phyloP scores from a whole-genome alignment of 2,113 vertebrate genomes.

The Pygoscelis antarcticus region DNA sequence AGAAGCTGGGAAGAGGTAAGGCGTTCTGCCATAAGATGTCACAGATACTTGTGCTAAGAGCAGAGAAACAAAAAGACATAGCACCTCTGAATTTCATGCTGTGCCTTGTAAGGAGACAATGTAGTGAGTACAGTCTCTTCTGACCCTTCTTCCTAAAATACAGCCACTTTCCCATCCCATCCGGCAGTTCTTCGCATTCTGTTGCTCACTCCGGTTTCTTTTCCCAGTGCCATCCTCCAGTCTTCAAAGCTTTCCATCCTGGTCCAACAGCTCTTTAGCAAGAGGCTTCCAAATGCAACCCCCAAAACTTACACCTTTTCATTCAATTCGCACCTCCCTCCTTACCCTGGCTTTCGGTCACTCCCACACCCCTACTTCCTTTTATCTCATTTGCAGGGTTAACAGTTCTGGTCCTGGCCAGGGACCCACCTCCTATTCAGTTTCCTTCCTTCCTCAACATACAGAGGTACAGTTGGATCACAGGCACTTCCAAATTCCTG shows the following conservation, averaged over 20 bases:
- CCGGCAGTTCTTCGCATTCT: background rate
- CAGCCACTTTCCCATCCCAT: background rate
- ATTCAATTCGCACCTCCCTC: background rate
- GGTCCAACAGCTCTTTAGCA: background rate
- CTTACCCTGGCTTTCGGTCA: background rate
- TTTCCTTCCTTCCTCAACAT: background rate
- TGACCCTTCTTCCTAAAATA: background rate
- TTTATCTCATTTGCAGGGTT: background rate
- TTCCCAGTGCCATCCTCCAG: background rate
- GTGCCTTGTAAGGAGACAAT: background rate
- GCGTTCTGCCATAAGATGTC: background rate
- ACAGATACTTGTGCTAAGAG: background rate
- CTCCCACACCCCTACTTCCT: background rate
- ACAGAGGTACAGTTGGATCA: background rate
- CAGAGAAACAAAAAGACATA: background rate
- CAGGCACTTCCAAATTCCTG: background rate
- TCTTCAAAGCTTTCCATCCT: background rate
- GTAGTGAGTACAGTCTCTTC: background rate
- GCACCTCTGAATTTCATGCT: background rate
- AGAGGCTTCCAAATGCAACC: background rate
- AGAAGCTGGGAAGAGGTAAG: background rate
- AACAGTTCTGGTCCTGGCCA: background rate
- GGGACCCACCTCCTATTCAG: background rate
- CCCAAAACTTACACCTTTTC: background rate
- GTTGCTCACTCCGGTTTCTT: background rate